phyloP scores from a whole-genome alignment of 2,113 vertebrate species.

The Pollimyrus isidori region DNA sequence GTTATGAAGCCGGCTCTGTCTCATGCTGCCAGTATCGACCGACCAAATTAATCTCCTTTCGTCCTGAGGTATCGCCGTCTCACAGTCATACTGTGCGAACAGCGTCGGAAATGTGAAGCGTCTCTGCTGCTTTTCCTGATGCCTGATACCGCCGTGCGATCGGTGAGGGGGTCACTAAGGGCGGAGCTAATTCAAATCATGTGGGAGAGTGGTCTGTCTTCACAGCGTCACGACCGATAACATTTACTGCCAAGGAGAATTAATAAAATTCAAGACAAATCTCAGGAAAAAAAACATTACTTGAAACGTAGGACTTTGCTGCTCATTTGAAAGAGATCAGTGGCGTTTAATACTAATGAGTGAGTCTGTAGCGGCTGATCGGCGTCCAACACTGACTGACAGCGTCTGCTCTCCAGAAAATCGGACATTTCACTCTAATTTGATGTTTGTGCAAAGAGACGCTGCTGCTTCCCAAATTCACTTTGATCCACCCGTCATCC shows the following conservation, averaged over 20 bases:
- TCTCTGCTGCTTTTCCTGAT: background rate
- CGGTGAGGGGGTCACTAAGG: background rate
- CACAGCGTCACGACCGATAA: background rate
- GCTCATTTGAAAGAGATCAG: background rate
- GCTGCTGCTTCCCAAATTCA: background rate
- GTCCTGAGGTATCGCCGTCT: background rate
- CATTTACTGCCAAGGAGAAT: background rate
- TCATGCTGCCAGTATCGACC: background rate
- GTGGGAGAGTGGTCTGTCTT: background rate
- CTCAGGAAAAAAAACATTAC: background rate
- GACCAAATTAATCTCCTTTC: background rate
- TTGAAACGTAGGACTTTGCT: background rate
- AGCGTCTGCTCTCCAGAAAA: background rate
- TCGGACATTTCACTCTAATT: background rate
- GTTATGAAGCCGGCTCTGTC: background rate
- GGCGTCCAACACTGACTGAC: too few species aligned
- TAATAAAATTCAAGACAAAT: background rate
- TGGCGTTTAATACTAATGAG: background rate
- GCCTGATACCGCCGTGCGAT: background rate
- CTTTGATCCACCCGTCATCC: background rate
- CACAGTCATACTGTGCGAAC: background rate
- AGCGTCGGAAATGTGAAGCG: background rate
- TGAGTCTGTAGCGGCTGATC: background rate
- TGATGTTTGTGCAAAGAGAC: background rate
- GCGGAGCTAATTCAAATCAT: background rate